Base-by-base conservation (phyloP, 2,888 invertebrate genomes). In the Stenchaetothrips biformis region DNA sequence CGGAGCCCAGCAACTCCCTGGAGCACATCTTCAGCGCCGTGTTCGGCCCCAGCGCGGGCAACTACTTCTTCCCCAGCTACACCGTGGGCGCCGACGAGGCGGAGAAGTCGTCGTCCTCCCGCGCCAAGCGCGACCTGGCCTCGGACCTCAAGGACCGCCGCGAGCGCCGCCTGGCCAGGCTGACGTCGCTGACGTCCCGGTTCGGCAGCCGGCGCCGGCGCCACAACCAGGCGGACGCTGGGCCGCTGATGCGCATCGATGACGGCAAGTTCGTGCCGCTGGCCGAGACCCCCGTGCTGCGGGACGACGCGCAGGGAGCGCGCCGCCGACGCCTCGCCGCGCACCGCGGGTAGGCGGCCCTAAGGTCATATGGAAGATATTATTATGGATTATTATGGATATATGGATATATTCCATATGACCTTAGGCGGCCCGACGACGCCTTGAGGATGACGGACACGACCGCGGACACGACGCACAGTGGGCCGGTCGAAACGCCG, bases 1-100 rank as follows among this genome's bases (percentile, higher is more conserved):
- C 37, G 37, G 37, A 37, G 37, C 37, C 37, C 37, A 37, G 37
- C 59, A 59, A 16, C 59, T 59, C 59, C 59, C 8, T 74, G 67
- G 67, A 74, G 11, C 67, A 74, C 67, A 74, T 74, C 67, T 74
- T 74, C 67, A 74, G 67, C 67, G 67, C 67, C 25, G 67, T 74
- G 67, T 74, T 74, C 67, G 67, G 67, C 11, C 67, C 67, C 7
- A 25, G 25, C 67, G 25, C 67, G 21, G 67, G 67, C 67, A 25
- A 2, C 67, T 74, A 25, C 67, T 74, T 74, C 67, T 74, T 74
- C 67, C 67, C 67, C 25, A 74, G 67, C 67, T 74, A 74, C 67
- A 11, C 67, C 21, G 67, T 74, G 25, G 67, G 21, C 25, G 67
- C 25, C 25, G 67, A 11, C 25, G 25, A 74, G 67, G 67, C 25